A percentile compares a stretch with the other conserved stretches of the same genome.
These are phyloP conservation scores for Mercenaria mercenaria DNA, from an alignment of 1,140 invertebrate genomes.

Conservation along the genomic window DNA sequence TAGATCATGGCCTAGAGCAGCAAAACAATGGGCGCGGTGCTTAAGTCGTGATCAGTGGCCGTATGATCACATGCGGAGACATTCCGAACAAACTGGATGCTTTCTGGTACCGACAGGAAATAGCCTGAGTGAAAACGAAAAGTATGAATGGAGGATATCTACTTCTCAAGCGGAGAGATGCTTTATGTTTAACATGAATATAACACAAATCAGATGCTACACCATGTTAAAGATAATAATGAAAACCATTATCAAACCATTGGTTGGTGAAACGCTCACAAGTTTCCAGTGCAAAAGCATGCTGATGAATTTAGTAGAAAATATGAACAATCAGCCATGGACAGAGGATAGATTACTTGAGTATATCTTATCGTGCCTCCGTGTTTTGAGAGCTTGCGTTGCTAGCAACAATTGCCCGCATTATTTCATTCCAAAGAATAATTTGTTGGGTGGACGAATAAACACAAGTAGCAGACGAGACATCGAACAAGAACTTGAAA, in stretches of 20 bases:
- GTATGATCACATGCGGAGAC: neutral
- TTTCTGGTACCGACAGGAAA: conserved; percentile 1
- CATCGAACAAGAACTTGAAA: neutral
- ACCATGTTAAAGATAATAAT: neutral
- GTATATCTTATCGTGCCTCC: neutral
- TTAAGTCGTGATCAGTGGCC: neutral
- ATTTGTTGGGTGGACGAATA: conserved; percentile 1
- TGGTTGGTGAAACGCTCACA: neutral
- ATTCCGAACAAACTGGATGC: neutral
- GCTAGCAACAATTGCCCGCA: neutral
- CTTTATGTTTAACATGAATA: conserved; percentile 21
- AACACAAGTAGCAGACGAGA: neutral
- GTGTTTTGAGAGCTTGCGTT: neutral
- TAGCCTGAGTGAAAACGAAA: neutral
- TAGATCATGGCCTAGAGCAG: neutral
- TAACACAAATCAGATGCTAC: neutral
- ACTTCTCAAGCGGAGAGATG: neutral
- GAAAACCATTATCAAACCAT: neutral
- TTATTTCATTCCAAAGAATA: conserved; percentile 19
- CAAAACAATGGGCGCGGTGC: neutral
- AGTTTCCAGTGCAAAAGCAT: neutral
- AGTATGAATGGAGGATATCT: neutral
- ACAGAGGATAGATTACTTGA: neutral
- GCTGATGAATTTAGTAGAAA: neutral
- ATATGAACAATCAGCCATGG: neutral